phyloP scores from a whole-genome alignment of 2,888 invertebrate species.

The Lumbricus terrestris region DNA sequence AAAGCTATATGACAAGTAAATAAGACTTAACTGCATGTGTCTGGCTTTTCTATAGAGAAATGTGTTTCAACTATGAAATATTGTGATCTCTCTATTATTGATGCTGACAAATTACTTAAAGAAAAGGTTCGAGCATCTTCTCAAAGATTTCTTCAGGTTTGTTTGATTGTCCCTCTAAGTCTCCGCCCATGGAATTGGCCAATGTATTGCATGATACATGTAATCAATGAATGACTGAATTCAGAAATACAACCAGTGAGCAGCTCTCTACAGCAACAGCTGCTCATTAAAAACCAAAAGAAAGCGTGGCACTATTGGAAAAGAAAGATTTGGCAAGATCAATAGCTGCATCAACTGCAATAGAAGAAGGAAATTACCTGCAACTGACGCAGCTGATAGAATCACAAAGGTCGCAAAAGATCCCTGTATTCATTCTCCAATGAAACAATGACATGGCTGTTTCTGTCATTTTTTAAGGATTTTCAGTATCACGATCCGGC shows the following conservation, averaged over 20 bases:
- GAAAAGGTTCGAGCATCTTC: neutral
- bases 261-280: neutral
- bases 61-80: neutral
- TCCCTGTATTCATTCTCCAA: neutral
- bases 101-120: neutral
- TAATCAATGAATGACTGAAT: too few relatives aligned
- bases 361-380: too few relatives aligned
- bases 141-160: neutral
- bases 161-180: too few relatives aligned
- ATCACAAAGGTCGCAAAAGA: neutral
- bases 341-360: too few relatives aligned
- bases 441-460: neutral
- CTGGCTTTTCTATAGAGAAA: neutral
- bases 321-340: neutral
- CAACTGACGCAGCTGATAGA: neutral
- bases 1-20: neutral
- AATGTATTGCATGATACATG: neutral
- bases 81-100: slow-evolving; percentile 3
- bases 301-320: neutral
- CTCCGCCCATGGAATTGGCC: too few relatives aligned
- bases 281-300: neutral
- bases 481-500: neutral
- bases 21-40: neutral
- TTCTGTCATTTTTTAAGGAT: neutral
- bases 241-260: neutral